Percentiles rank a stretch among this genome's conserved stretches.
phyloP scores from a whole-genome alignment of 2,113 vertebrate genomes.

The Lamprotornis superbus region DNA sequence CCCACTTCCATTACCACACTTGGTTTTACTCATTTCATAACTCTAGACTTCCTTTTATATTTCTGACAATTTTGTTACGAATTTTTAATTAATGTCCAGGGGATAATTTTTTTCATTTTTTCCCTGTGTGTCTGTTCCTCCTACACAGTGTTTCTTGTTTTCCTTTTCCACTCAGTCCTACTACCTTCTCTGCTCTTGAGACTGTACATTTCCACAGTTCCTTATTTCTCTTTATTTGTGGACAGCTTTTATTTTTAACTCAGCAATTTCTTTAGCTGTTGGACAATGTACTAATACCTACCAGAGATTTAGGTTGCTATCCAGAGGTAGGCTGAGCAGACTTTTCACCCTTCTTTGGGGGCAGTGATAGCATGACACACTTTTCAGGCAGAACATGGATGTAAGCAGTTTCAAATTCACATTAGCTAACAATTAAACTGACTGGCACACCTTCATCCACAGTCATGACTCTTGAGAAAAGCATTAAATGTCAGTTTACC shows the following conservation, averaged over 20 bases:
- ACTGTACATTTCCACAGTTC: not conserved
- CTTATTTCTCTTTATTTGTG: not conserved
- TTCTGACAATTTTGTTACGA: not conserved
- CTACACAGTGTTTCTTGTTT: not conserved
- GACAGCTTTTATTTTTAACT: not conserved
- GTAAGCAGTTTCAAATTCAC: not conserved
- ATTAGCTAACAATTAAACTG: not conserved
- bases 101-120: not conserved
- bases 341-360: not conserved
- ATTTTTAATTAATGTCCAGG: not conserved
- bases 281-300: not conserved
- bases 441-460: not conserved
- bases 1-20: not conserved
- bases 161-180: not conserved
- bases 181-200: not conserved
- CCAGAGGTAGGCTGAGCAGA: not conserved
- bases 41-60: not conserved
- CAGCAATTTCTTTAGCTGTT: not conserved
- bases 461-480: not conserved
- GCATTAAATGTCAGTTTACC: not conserved
- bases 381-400: not conserved
- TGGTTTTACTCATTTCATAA: not conserved
- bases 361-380: not conserved
- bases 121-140: not conserved
- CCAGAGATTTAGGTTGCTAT: not conserved